Percentiles rank a stretch among this genome's conserved stretches.
These are phyloP conservation scores for Grapholita molesta DNA, from an alignment of 1,140 invertebrate genomes.

Conservation along the genomic window DNA sequence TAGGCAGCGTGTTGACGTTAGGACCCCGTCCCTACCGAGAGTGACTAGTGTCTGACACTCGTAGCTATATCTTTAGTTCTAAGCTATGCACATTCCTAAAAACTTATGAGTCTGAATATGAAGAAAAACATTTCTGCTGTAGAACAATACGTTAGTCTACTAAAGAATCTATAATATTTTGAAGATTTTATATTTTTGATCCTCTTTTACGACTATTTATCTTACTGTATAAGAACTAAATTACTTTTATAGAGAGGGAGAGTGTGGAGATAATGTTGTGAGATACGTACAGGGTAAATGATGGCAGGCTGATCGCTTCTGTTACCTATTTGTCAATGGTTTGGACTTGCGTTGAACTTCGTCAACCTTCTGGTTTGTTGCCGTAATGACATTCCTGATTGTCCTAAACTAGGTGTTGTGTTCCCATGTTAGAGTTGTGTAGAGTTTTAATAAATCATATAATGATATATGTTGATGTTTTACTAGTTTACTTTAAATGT, in stretches of 20 bases:
- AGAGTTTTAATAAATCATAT: conserved; percentile 39
- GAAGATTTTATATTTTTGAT: conserved; percentile 74
- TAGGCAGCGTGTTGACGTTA: conserved; percentile 33
- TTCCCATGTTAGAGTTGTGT: conserved; percentile 50
- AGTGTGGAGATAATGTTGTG: conserved; percentile 50
- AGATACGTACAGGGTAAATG: conserved; percentile 67
- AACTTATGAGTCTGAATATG: conserved; percentile 71
- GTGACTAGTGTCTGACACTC: conserved; percentile 49
- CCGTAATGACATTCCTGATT: conserved; percentile 15
- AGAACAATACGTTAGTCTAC: conserved; percentile 61
- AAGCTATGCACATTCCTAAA: conserved; percentile 74
- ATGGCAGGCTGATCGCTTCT: conserved; percentile 41
- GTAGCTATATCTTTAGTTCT: conserved; percentile 57
- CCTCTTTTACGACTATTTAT: conserved; percentile 61
- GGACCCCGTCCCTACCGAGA: conserved; percentile 42
- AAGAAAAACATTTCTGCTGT: conserved; percentile 63
- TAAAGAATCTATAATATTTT: conserved; percentile 70
- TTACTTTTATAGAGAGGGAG: conserved; percentile 51
- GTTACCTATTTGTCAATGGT: conserved; percentile 30
- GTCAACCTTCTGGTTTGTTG: conserved; percentile 30
- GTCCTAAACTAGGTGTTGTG: conserved; percentile 52
- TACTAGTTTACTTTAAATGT: conserved; percentile 65
- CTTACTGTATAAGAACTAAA: conserved; percentile 63
- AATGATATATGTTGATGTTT: conserved; percentile 60
- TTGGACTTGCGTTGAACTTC: conserved; percentile 33